These are phyloP conservation scores for Raja brachyura DNA, from an alignment of 2,113 vertebrate species.

Conservation along the genomic window DNA sequence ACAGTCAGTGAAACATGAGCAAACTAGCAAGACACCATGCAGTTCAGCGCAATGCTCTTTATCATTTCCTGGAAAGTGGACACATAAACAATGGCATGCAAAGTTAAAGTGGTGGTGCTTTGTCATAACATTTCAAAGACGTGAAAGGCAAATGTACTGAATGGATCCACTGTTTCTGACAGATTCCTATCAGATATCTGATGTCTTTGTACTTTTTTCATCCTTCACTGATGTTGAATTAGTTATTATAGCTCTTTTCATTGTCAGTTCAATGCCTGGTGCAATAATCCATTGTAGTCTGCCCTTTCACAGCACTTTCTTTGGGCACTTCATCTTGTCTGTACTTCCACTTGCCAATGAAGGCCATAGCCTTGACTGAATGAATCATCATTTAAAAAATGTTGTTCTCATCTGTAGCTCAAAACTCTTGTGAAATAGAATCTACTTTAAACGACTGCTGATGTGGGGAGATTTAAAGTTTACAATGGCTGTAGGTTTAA, in stretches of 20 bases:
- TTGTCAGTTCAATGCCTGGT: not conserved
- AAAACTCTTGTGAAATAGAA: not conserved
- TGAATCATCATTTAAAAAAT: not conserved
- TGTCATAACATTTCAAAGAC: not conserved
- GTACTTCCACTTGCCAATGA: not conserved
- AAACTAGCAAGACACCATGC: no score
- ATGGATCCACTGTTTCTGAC: not conserved
- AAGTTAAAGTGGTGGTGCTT: not conserved
- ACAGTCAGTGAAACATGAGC: no score
- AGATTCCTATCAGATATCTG: not conserved
- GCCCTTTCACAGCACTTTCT: not conserved
- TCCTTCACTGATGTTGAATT: not conserved
- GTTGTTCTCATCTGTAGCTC: not conserved
- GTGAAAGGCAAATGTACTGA: not conserved
- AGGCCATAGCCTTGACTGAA: not conserved
- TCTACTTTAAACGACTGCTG: not conserved
- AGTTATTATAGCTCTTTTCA: not conserved
- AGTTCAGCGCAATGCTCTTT: no score
- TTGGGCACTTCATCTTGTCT: not conserved
- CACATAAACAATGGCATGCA: not conserved
- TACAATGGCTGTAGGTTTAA: not conserved
- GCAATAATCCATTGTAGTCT: not conserved
- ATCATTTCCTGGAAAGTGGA: no score
- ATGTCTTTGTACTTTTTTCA: not conserved
- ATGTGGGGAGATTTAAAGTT: not conserved